Evolutionary conservation across 2,888 invertebrate genomes (phyloP).

Genomic region (Rotaria magnacalcarata): DNA sequence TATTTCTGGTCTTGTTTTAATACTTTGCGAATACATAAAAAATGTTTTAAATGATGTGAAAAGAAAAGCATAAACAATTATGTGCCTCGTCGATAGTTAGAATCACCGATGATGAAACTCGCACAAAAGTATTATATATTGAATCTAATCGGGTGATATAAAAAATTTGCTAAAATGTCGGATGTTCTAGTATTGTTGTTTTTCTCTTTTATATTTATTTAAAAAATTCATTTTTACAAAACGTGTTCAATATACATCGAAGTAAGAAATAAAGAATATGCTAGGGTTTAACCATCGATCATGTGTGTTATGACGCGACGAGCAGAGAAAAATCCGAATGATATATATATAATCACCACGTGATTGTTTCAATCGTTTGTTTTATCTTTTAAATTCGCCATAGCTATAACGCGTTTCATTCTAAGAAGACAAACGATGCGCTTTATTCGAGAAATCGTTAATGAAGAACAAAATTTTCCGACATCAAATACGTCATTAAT

Average conservation of each 20-base stretch:
- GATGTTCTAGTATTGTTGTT: too few relatives aligned
- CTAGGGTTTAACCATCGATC: too few relatives aligned
- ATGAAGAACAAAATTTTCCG: neutral
- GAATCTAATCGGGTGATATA: neutral
- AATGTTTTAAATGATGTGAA: neutral
- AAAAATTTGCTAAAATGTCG: too few relatives aligned
- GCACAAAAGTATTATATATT: neutral
- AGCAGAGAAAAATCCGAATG: neutral
- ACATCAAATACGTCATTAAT: neutral
- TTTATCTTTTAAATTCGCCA: neutral
- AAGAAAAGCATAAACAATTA: neutral
- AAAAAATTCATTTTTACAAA: too few relatives aligned
- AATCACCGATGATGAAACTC: neutral
- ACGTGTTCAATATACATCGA: too few relatives aligned
- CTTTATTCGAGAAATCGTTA: neutral
- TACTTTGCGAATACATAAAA: neutral
- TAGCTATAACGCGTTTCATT: too few relatives aligned
- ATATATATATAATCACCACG: too few relatives aligned
- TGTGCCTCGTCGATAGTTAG: neutral
- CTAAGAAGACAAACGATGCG: too few relatives aligned
- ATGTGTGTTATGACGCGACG: too few relatives aligned
- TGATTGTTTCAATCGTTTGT: too few relatives aligned
- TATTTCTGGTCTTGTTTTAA: neutral
- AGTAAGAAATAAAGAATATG: too few relatives aligned
- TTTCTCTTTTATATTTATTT: too few relatives aligned